A percentile compares a stretch with the other conserved stretches of the same genome.
phyloP scores from a whole-genome alignment of 2,797 vertebrate species.

The Tapirus indicus region DNA sequence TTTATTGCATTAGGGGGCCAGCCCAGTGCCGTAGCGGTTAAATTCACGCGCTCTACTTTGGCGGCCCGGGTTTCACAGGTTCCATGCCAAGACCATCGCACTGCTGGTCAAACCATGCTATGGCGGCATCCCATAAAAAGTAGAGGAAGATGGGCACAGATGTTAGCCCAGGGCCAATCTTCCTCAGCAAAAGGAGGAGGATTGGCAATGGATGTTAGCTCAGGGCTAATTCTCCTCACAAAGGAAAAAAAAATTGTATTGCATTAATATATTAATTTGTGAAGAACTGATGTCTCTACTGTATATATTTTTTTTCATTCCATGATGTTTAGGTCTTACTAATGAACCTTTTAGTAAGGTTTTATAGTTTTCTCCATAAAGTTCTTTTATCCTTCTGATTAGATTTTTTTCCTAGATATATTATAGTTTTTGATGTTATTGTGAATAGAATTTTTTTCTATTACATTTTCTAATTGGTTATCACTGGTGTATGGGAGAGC shows the following conservation, averaged over 20 bases:
- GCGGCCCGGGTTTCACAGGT: too few relatives aligned
- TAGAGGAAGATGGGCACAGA: too few relatives aligned
- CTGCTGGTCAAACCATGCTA: too few relatives aligned
- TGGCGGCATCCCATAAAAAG: too few relatives aligned
- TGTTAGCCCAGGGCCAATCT: too few relatives aligned
- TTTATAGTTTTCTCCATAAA: constrained; percentile 18
- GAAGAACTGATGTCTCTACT: background rate
- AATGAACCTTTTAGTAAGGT: background rate
- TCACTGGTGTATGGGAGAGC: background rate
- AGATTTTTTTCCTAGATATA: background rate
- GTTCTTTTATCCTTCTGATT: background rate
- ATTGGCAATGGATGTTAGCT: too few relatives aligned
- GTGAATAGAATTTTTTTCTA: constrained; percentile 1
- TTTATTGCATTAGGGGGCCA: background rate
- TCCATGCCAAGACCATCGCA: too few relatives aligned
- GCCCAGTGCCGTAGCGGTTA: too few relatives aligned
- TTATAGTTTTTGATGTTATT: background rate
- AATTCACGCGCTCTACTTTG: too few relatives aligned
- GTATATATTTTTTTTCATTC: background rate
- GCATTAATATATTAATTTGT: background rate
- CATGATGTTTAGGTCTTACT: background rate
- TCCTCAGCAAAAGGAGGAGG: too few relatives aligned
- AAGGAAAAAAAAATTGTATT: background rate
- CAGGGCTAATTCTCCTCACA: too few relatives aligned
- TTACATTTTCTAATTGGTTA: background rate